phyloP scores from a whole-genome alignment of 2,888 invertebrate species.

The Augochlorella aurata region DNA sequence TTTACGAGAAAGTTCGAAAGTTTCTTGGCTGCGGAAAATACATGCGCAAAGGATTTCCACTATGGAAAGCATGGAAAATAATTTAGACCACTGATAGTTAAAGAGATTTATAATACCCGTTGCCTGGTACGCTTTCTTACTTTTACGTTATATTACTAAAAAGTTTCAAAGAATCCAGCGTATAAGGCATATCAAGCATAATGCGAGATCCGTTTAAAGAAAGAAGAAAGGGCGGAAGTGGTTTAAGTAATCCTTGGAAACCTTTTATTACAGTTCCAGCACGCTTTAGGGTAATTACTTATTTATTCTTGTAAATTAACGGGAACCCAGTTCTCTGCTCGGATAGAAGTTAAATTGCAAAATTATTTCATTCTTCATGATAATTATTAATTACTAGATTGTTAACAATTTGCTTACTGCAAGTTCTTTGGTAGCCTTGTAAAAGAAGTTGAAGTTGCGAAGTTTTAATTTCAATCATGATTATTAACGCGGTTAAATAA shows the following conservation, averaged over 20 bases:
- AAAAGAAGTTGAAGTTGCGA: neutral
- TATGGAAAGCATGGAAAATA: neutral
- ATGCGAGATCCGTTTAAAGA: neutral
- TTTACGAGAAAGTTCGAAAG: neutral
- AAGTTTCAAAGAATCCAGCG: neutral
- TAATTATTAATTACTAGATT: neutral
- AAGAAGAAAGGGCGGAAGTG: neutral
- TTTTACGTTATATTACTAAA: neutral
- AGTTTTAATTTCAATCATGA: neutral
- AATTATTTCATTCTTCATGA: no score
- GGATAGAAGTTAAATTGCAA: no score
- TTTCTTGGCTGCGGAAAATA: neutral
- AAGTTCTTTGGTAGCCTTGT: neutral
- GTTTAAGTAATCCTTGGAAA: neutral
- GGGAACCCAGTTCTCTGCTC: neutral
- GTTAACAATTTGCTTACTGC: neutral
- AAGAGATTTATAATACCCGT: slow-evolving; percentile 6
- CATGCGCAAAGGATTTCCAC: neutral
- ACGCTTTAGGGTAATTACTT: neutral
- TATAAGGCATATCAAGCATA: neutral
- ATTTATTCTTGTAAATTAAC: neutral
- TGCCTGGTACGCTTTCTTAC: neutral
- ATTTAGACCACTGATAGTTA: slow-evolving; percentile 3
- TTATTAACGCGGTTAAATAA: neutral
- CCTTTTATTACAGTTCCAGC: neutral